Percentiles rank a stretch among this genome's conserved stretches.
Evolutionary conservation across 2,888 invertebrate genomes (phyloP).

Genomic region (Eurytoma adleriae): DNA sequence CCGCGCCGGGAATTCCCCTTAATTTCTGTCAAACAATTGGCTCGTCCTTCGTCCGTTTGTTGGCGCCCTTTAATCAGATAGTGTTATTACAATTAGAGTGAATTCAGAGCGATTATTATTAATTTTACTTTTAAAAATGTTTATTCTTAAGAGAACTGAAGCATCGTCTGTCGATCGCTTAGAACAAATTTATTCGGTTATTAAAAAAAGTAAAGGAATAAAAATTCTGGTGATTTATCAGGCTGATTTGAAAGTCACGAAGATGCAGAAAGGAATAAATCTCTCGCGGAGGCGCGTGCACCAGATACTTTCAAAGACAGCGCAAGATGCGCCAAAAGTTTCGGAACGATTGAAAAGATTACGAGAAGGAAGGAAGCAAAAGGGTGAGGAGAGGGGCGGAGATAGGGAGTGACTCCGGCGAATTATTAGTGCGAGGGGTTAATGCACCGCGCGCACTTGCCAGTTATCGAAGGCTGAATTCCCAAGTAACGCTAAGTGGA

Average conservation of each 20-base stretch:
- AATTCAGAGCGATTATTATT: too few species aligned
- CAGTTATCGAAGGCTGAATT: conserved; percentile 50
- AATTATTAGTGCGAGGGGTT: conserved; percentile 46
- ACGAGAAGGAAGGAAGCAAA: not conserved
- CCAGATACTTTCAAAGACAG: too few species aligned
- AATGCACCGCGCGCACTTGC: conserved; percentile 39
- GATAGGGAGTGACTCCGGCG: not conserved
- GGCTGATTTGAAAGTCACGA: too few species aligned
- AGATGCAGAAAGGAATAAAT: too few species aligned
- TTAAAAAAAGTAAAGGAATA: too few species aligned
- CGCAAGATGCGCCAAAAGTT: conserved; percentile 1
- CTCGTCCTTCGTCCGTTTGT: conserved; percentile 5
- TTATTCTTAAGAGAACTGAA: too few species aligned
- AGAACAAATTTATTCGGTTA: too few species aligned
- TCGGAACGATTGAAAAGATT: conserved; percentile 9
- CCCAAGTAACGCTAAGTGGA: conserved; percentile 46
- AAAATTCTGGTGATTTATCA: too few species aligned
- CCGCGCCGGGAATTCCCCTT: not conserved
- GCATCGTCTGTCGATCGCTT: too few species aligned
- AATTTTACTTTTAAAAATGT: too few species aligned
- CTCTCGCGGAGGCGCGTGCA: too few species aligned
- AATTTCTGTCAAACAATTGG: conserved; percentile 28
- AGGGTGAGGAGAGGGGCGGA: not conserved
- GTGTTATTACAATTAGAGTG: too few species aligned
- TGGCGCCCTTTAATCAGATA: not conserved